Conservation (phyloP, 2,113 vertebrate genomes). For the Rynchops niger region DNA sequence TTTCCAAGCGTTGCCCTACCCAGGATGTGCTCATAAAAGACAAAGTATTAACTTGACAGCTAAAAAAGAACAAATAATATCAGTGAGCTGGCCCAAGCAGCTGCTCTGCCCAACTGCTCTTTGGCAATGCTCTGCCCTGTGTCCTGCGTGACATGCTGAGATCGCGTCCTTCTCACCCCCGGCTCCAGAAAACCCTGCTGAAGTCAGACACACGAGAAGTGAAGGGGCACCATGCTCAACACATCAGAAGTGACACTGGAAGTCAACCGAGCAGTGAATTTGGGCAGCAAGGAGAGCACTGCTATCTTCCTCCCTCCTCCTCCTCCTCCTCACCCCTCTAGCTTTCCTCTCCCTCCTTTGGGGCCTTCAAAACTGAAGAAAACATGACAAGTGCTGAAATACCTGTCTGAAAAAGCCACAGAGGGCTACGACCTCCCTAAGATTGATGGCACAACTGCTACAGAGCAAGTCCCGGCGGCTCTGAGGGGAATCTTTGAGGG, state of each 20-base stretch:
- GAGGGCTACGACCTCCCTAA: not conserved
- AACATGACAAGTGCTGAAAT: not conserved
- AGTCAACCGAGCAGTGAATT: rapidly evolving
- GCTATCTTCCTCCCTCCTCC: not conserved
- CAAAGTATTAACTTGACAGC: not conserved
- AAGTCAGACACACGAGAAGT: rapidly evolving
- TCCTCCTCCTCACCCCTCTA: not conserved
- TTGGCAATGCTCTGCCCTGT: not conserved
- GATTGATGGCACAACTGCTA: not conserved
- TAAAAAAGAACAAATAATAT: not conserved
- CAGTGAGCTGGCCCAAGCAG: not conserved
- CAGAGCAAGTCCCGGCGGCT: not conserved
- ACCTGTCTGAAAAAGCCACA: not conserved
- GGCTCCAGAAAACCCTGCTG: not conserved
- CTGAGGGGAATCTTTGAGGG: not conserved
- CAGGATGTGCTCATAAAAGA: not conserved
- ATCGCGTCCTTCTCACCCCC: not conserved
- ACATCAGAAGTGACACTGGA: not conserved
- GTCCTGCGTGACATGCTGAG: not conserved
- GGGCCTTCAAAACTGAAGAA: not conserved
- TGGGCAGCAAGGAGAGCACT: not conserved
- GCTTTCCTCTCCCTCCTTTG: not conserved
- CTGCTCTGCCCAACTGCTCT: not conserved
- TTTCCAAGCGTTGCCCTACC: not conserved
- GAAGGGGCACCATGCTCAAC: not conserved